Evolutionary conservation across 2,113 vertebrate genomes (phyloP), one percentile per base, ranked within the genome.

Genomic region (Pelecanus crispus): DNA sequence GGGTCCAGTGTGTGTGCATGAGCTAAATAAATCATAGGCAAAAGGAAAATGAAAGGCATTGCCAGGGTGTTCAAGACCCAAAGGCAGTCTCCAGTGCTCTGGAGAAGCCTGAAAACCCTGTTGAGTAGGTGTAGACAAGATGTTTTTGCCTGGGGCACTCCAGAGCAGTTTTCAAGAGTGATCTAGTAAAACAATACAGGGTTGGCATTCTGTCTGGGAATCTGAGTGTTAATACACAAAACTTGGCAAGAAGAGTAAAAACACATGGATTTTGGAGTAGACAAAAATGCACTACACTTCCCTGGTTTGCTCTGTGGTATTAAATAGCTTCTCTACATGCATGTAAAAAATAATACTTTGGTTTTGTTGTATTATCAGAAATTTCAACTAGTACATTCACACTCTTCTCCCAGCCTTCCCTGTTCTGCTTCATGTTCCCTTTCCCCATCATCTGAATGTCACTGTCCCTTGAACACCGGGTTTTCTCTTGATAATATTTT

Each of bases 401-500:
- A 31, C 31, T 81, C 31, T 11, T 65, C 9, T 71, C 50, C 11
- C 36, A 65, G 29, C 13, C 17, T 67, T 4, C 34, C 7, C 38
- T 72, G 13, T 59, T 87, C 45, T 71, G 34, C 11, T 68, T 81
- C 52, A 3, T n/a, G 13, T 72, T 88, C 61, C 56, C 55, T 77
- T 67, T 7, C 34, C 22, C 32, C 29, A 25, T 12, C 36, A 34
- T 26, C 36, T 38, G 72, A 88, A 70, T 17, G 26, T 40, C 74
- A 62, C 66, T 90, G 53, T 92, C 70, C 77, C 72, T 86, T 78
- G 71, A 34, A 84, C 68, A 94, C 47, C 68, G 44, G 25, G 25
- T 74, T 93, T 96, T 90, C 47, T 91, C 93, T 86, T 42, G 63
- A 52, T 70, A 74, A 86, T 77, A 87, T 74, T 96, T 96, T 95